These are phyloP conservation scores for Tringa solitaria DNA, from an alignment of 2,113 vertebrate species.

Conservation along the genomic window DNA sequence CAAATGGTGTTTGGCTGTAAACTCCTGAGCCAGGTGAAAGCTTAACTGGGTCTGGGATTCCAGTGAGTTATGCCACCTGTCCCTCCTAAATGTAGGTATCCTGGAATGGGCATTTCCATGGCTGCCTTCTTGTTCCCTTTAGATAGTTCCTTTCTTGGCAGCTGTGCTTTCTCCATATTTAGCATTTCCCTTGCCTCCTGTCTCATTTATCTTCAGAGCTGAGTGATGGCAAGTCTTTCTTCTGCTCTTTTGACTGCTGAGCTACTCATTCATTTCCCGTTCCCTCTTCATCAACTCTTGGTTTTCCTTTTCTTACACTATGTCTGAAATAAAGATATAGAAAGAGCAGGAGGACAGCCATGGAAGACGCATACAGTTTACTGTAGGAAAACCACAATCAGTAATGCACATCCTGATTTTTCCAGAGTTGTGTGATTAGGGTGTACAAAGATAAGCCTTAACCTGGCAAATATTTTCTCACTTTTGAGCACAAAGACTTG, in stretches of 20 bases:
- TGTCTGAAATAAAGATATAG: neutral
- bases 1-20: neutral
- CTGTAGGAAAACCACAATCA: neutral
- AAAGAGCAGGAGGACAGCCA: neutral
- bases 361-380: neutral
- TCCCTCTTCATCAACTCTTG: neutral
- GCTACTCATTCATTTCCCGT: neutral
- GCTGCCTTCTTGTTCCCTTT: neutral
- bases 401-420: neutral
- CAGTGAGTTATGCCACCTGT: constrained; percentile 8
- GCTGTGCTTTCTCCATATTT: constrained; percentile 21
- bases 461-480: neutral
- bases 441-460: neutral
- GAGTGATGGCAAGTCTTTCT: neutral
- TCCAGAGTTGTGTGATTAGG: neutral
- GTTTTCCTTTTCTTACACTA: neutral
- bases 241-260: neutral
- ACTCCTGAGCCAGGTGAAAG: neutral
- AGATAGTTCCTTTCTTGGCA: neutral
- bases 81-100: neutral
- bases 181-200: neutral
- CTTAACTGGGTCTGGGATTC: neutral
- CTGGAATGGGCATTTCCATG: constrained; percentile 2
- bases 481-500: neutral
- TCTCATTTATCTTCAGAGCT: neutral